Evolutionary conservation across 2,797 vertebrate species (phyloP).

Genomic region (Mustela erminea): DNA sequence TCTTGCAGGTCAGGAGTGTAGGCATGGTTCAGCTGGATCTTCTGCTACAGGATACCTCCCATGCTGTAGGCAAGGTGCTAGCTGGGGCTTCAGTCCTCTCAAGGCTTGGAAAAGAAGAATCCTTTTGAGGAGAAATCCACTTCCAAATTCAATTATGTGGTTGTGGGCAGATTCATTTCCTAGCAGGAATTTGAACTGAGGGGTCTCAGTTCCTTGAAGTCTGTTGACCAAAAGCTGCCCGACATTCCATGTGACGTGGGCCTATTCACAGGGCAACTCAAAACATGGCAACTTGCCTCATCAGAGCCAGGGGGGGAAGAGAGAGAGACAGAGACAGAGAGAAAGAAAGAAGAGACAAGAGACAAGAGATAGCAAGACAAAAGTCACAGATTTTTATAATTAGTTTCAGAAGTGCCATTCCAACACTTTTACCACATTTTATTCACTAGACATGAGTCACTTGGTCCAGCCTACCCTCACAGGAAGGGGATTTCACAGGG

Average conservation of each 20-base stretch:
- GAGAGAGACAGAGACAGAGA: neutral
- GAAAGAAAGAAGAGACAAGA: neutral
- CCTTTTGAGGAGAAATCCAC: neutral
- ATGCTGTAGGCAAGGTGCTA: neutral
- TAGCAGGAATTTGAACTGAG: neutral
- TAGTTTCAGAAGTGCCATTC: neutral
- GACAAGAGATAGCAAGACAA: neutral
- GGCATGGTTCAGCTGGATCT: neutral
- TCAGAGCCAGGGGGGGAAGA: neutral
- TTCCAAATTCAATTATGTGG: neutral
- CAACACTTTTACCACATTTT: slow-evolving; percentile 22
- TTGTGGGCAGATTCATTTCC: neutral
- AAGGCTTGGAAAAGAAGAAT: neutral
- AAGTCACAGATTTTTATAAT: neutral
- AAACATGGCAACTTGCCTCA: neutral
- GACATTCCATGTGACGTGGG: neutral
- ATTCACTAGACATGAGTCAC: neutral
- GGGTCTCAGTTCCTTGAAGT: neutral
- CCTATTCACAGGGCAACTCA: neutral
- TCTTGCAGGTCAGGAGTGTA: neutral
- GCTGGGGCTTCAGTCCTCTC: neutral
- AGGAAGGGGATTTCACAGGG: neutral
- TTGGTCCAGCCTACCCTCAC: neutral
- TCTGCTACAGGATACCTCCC: neutral
- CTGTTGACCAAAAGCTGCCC: neutral